phyloP scores from a whole-genome alignment of 2,797 vertebrate genomes.

The Mallotus villosus region DNA sequence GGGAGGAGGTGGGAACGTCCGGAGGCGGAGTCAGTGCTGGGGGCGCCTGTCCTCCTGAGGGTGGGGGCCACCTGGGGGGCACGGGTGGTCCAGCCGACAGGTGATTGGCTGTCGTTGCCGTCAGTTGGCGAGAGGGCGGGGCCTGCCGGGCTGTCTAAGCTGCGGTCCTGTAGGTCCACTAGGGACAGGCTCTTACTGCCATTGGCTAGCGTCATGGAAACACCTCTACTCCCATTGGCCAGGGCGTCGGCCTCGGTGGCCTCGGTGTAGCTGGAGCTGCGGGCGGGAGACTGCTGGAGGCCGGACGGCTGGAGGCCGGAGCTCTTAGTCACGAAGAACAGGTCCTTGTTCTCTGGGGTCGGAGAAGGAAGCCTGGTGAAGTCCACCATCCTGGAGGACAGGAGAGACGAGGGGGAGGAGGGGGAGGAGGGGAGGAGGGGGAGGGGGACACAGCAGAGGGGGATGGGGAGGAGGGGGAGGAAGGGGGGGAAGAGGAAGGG shows the following conservation, averaged over 20 bases:
- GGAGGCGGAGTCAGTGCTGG: slow-evolving; percentile 76
- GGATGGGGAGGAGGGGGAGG: not conserved
- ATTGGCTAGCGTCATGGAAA: slow-evolving; percentile 73
- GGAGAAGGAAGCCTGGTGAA: slow-evolving; percentile 97
- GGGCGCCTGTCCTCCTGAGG: slow-evolving; percentile 77
- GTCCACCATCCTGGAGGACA: slow-evolving; percentile 85
- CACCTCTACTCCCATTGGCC: slow-evolving; percentile 79
- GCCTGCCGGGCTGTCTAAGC: slow-evolving; percentile 60
- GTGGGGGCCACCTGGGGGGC: slow-evolving; percentile 64
- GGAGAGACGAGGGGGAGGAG: not conserved
- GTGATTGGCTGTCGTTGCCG: slow-evolving; percentile 84
- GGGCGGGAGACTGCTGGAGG: slow-evolving; percentile 83
- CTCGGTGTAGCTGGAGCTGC: slow-evolving; percentile 90
- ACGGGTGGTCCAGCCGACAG: slow-evolving; percentile 73
- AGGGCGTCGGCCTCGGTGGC: slow-evolving; percentile 87
- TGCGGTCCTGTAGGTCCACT: slow-evolving; percentile 88
- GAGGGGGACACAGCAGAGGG: no score
- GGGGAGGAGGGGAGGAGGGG: not conserved
- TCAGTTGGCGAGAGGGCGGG: slow-evolving; percentile 69
- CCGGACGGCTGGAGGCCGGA: slow-evolving; percentile 80
- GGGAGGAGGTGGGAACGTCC: slow-evolving; percentile 84
- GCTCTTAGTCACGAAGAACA: slow-evolving; percentile 85
- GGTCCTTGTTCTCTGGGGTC: slow-evolving; percentile 96
- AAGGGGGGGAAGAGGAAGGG: not conserved
- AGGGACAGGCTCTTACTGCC: slow-evolving; percentile 91